Conservation (phyloP, 2,797 vertebrate genomes). For the Lepus oiostolus region DNA sequence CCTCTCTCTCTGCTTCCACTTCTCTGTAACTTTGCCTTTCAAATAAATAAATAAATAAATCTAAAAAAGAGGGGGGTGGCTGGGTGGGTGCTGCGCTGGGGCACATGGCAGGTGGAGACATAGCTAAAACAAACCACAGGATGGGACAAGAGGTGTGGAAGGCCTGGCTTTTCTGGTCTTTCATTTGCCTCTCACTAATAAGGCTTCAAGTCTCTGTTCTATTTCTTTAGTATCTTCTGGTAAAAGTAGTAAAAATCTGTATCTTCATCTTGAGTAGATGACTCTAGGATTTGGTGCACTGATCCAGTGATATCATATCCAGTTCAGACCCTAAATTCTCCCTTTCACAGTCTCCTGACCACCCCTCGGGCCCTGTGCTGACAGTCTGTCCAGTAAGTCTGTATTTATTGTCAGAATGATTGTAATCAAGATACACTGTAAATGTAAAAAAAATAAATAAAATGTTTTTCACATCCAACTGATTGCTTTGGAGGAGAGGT, state of each 20-base stretch:
- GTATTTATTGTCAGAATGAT: conserved; percentile 78
- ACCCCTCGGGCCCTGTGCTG: neutral
- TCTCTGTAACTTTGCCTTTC: too few relatives aligned
- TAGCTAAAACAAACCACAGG: neutral
- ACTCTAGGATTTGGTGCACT: neutral
- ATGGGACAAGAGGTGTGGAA: too few relatives aligned
- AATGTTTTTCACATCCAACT: conserved; percentile 67
- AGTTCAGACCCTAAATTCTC: neutral
- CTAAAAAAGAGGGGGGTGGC: neutral
- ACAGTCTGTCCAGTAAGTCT: conserved; percentile 8
- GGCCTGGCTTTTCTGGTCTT: neutral
- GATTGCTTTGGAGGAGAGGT: neutral
- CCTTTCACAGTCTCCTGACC: neutral
- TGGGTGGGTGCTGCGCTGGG: neutral
- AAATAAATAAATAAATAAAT: too few relatives aligned
- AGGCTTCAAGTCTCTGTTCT: neutral
- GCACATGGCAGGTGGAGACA: neutral
- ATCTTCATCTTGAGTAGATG: neutral
- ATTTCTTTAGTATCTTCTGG: neutral
- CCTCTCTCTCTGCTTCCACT: too few relatives aligned
- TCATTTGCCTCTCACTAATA: neutral
- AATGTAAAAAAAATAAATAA: conserved; percentile 77
- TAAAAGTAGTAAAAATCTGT: neutral
- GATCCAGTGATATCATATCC: neutral
- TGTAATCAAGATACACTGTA: conserved; percentile 70